phyloP scores from a whole-genome alignment of 2,888 invertebrate genomes.

The Pristionchus maxplancki region DNA sequence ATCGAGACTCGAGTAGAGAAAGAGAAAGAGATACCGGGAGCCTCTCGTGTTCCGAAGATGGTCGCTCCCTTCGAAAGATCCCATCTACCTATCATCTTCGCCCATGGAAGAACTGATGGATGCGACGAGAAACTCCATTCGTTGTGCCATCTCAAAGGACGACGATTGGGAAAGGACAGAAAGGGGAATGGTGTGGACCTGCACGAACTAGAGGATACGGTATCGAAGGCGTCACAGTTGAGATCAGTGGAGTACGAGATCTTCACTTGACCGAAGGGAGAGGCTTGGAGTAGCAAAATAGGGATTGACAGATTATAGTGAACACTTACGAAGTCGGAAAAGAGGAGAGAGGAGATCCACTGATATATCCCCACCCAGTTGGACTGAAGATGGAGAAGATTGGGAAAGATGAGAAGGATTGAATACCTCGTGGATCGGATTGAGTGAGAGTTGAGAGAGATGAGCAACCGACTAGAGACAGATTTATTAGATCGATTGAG shows the following conservation, averaged over 20 bases:
- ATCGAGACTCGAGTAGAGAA: background rate
- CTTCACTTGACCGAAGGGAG: slow-evolving; percentile 66
- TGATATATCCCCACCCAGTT: slow-evolving; percentile 43
- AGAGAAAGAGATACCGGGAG: slow-evolving; percentile 55
- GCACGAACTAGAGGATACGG: slow-evolving; percentile 65
- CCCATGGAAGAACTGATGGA: slow-evolving; percentile 61
- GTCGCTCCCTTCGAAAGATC: slow-evolving; percentile 64
- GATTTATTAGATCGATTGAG: background rate
- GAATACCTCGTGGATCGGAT: slow-evolving; percentile 25
- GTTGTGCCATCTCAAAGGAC: slow-evolving; percentile 67
- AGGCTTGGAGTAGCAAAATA: slow-evolving; percentile 56
- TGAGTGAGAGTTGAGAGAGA: slow-evolving; percentile 11
- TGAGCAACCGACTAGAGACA: background rate
- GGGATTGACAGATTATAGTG: background rate
- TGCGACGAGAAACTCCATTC: slow-evolving; percentile 60
- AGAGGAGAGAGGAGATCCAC: slow-evolving; percentile 21
- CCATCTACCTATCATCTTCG: slow-evolving; percentile 70
- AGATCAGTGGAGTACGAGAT: slow-evolving; percentile 67
- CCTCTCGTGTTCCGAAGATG: slow-evolving; percentile 66
- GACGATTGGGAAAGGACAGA: background rate
- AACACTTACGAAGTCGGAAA: slow-evolving; percentile 39
- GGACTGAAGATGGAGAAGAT: background rate
- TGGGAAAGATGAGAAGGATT: background rate
- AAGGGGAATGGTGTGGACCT: slow-evolving; percentile 52
- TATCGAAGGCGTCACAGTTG: slow-evolving; percentile 71